These are phyloP conservation scores for Chesias legatella DNA, from an alignment of 2,888 invertebrate genomes.

Conservation along the genomic window DNA sequence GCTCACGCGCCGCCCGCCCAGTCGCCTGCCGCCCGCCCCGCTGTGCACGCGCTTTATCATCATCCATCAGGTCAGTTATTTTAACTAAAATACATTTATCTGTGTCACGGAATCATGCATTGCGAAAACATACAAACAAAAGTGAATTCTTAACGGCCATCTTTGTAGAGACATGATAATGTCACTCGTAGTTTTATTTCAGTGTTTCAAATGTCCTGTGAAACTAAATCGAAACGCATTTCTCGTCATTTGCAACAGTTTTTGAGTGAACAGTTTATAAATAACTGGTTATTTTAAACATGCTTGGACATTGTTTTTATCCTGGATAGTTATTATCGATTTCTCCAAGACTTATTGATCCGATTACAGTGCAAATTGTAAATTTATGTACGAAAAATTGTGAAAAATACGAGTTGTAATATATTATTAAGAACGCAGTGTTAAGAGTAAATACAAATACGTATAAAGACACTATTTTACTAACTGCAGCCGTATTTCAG, in stretches of 20 bases:
- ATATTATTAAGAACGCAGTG: too few species aligned
- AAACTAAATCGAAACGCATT: conserved; percentile 57
- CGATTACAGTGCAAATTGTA: too few species aligned
- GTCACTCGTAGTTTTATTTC: conserved; percentile 9
- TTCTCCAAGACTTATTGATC: too few species aligned
- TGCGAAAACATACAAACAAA: conserved; percentile 1
- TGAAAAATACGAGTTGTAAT: too few species aligned
- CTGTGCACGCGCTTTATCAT: conserved; percentile 51
- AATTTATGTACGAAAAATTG: too few species aligned
- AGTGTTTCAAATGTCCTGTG: conserved; percentile 27
- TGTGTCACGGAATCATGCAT: conserved; percentile 14
- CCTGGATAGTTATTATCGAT: too few species aligned
- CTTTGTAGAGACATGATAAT: background rate
- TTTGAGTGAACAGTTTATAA: conserved; percentile 38
- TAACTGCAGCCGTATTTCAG: too few species aligned
- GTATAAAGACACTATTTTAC: too few species aligned
- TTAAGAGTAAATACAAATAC: too few species aligned
- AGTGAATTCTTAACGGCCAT: too few species aligned
- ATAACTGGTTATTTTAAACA: conserved; percentile 20
- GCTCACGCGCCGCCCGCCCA: conserved; percentile 70
- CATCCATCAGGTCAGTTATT: conserved; percentile 51
- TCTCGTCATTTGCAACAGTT: conserved; percentile 47
- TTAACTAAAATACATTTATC: conserved; percentile 17
- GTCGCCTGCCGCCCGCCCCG: conserved; percentile 72
- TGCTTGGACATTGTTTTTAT: background rate